Base-by-base conservation (phyloP, 2,888 invertebrate species). In the Ditula angustiorana region DNA sequence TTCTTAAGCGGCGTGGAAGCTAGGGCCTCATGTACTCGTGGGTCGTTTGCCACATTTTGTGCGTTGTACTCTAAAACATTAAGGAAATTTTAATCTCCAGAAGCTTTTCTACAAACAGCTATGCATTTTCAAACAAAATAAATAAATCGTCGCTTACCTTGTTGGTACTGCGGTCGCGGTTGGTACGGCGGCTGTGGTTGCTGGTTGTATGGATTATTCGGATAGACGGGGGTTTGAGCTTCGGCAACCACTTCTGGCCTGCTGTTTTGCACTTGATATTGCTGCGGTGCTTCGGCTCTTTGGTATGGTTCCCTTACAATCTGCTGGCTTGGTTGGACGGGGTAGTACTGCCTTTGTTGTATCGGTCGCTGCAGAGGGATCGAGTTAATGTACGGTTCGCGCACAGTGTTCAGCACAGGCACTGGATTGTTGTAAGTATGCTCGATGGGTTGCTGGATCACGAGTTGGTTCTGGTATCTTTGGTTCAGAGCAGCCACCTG, bases 1-100 rank as follows among this genome's bases (percentile, higher is more conserved):
- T 75, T 80, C 19, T 69, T 58, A 16, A 69, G 69, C 61, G 68
- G 71, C 58, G 68, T 74, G 65, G 64, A 66, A 60, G 68, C 67
- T 67, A 71, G 69, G 46, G 69, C 62, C 21, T 71, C 62, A 62
- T 66, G 63, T 28, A 64, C n/a, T 30, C 66, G 37, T 10, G 47
- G 50, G 13, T 60, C 35, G 33, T 53, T 33, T 5, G 37, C 59
- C 61, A 64, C 21, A 56, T 56, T 35, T 50, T 59, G 56, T 37
- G 28, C 3, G 56, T 60, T 49, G 26, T 41, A 55, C 11, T 47
- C 61, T 55, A 44, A 44, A 41, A 66, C 52, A 61, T 2, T 2
- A 24, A 33, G 10, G 28, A 61, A 49, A 61, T 49, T 24, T 57
- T 28, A 65, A 67, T 13, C 13, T 35, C 19, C 21, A 30, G 10